phyloP scores from a whole-genome alignment of 2,888 invertebrate species.

The Cerastis leucographa region DNA sequence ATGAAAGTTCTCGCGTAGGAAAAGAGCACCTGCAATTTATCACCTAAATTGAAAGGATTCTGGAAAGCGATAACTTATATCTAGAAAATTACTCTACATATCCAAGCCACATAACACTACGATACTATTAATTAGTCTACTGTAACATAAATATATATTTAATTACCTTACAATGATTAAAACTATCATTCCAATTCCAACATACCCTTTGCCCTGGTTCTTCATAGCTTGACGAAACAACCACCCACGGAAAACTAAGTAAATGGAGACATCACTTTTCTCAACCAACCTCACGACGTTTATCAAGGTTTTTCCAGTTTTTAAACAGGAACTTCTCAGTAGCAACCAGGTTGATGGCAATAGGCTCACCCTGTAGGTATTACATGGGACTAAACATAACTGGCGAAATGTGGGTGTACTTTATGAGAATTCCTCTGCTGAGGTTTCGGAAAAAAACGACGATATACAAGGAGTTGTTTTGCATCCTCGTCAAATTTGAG shows the following conservation, averaged over 20 bases:
- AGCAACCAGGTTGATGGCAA: background rate
- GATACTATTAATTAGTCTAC: no score
- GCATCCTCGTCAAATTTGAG: no score
- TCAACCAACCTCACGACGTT: background rate
- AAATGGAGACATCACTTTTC: conserved; percentile 21
- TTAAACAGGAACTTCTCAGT: no score
- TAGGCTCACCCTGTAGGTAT: background rate
- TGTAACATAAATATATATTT: background rate
- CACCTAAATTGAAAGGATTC: conserved; percentile 6
- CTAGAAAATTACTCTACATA: conserved; percentile 5
- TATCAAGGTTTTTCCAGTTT: background rate
- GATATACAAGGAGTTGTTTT: no score
- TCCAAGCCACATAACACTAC: background rate
- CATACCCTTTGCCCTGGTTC: background rate
- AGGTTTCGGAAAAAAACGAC: background rate
- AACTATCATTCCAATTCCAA: background rate
- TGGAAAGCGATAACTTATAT: background rate
- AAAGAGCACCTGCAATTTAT: conserved; percentile 20
- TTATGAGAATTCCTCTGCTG: background rate
- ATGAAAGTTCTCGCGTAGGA: background rate
- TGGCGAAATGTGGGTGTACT: background rate
- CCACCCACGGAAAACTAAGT: background rate
- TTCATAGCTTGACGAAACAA: conserved; percentile 10
- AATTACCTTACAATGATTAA: background rate
- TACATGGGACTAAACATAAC: background rate